These are phyloP conservation scores for Nezara viridula DNA, from an alignment of 2,888 invertebrate species.

Conservation along the genomic window DNA sequence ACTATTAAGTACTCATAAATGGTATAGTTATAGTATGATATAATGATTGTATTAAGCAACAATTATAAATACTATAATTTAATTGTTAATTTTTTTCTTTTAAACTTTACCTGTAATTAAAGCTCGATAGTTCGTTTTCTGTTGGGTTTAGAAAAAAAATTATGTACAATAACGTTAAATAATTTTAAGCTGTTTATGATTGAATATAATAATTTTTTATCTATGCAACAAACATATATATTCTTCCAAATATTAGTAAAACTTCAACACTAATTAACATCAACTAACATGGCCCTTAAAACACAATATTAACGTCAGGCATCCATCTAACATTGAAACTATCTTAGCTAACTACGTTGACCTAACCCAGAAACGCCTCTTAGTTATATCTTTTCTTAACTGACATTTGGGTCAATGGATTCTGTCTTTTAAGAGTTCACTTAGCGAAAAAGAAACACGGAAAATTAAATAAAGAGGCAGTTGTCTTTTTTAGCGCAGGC, in stretches of 20 bases:
- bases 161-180: too few species aligned
- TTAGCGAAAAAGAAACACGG: not conserved
- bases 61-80: too few species aligned
- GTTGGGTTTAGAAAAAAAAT: too few species aligned
- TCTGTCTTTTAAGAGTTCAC: not conserved
- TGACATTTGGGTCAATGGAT: constrained; percentile 7
- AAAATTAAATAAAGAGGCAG: not conserved
- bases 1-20: too few species aligned
- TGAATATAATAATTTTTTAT: too few species aligned
- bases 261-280: not conserved
- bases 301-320: not conserved
- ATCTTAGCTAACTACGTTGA: constrained; percentile 2
- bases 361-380: not conserved
- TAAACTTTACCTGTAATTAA: too few species aligned
- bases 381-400: not conserved
- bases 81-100: too few species aligned
- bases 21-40: too few species aligned
- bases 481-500: not conserved
- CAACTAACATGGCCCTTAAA: not conserved
- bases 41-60: too few species aligned
- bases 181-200: too few species aligned
- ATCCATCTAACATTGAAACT: not conserved
- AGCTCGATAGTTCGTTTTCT: too few species aligned
- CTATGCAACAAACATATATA: too few species aligned
- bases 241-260: not conserved